These are phyloP conservation scores for Drosophila kanapiae DNA, from an alignment of 1,140 invertebrate species.

Conservation along the genomic window DNA sequence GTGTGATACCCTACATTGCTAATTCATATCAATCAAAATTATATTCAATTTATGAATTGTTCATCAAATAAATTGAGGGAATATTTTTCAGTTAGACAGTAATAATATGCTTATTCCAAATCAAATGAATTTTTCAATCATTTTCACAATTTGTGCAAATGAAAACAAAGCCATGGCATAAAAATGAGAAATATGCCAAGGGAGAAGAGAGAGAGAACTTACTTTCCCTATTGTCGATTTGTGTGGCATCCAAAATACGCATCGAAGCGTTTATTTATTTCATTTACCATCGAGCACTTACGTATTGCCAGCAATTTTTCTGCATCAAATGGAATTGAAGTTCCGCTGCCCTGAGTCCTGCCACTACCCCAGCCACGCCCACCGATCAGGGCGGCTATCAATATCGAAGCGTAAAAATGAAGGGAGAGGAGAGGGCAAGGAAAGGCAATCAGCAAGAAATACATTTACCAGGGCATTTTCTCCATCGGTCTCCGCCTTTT, in stretches of 20 bases:
- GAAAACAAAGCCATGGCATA: conserved; percentile 31
- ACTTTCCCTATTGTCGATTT: conserved; percentile 18
- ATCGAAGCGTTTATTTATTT: conserved; percentile 81
- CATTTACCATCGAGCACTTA: conserved; percentile 79
- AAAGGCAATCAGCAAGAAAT: conserved; percentile 81
- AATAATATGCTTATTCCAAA: conserved; percentile 20
- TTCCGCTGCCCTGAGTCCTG: conserved; percentile 40
- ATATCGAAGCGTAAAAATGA: conserved; percentile 60
- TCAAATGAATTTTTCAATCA: conserved; percentile 36
- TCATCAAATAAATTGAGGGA: not conserved
- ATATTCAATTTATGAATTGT: not conserved
- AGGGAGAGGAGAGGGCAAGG: conserved; percentile 22
- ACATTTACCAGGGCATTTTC: conserved; percentile 63
- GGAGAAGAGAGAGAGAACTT: not conserved
- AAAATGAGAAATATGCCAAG: conserved; percentile 23
- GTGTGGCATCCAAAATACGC: conserved; percentile 40
- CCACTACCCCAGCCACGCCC: conserved; percentile 8
- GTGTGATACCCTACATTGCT: too few relatives aligned
- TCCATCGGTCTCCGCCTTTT: conserved; percentile 41
- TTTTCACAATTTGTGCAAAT: conserved; percentile 23
- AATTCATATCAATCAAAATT: not conserved
- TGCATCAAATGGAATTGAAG: conserved; percentile 83
- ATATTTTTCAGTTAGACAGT: not conserved
- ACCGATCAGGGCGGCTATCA: conserved; percentile 61
- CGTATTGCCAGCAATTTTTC: conserved; percentile 81